These are phyloP conservation scores for Rousettus madagascariensis DNA, from an alignment of 2,797 vertebrate genomes.

Conservation along the genomic window DNA sequence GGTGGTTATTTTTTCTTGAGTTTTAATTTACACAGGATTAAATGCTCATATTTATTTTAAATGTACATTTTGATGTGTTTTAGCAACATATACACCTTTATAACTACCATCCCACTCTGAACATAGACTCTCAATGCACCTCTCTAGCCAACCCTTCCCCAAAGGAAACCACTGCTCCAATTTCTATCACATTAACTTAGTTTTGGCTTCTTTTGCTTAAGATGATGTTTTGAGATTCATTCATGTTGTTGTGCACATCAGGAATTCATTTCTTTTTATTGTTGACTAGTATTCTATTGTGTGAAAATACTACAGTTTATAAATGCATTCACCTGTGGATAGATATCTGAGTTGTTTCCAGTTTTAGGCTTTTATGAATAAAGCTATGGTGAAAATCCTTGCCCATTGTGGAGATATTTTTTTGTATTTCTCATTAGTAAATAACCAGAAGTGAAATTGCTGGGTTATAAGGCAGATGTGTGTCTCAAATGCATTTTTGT, in stretches of 20 bases:
- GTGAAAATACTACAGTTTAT: conserved; percentile 1
- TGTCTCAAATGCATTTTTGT: neutral
- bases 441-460: neutral
- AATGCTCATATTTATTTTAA: neutral
- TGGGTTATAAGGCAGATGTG: too few relatives aligned
- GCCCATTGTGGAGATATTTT: neutral
- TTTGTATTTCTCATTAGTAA: neutral
- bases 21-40: neutral
- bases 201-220: neutral
- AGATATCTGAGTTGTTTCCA: neutral
- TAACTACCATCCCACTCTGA: neutral
- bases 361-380: neutral
- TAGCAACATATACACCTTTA: neutral
- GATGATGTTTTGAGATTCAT: neutral
- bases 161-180: neutral
- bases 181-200: neutral
- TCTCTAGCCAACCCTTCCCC: neutral
- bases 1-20: neutral
- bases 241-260: neutral
- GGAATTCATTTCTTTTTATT: neutral
- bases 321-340: neutral
- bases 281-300: neutral
- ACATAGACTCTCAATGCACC: neutral
- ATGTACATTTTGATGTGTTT: neutral
- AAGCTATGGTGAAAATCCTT: neutral